Percentiles rank a stretch among this genome's conserved stretches.
Evolutionary conservation across 1,140 invertebrate species (phyloP).

Genomic region (Ceratitis capitata): DNA sequence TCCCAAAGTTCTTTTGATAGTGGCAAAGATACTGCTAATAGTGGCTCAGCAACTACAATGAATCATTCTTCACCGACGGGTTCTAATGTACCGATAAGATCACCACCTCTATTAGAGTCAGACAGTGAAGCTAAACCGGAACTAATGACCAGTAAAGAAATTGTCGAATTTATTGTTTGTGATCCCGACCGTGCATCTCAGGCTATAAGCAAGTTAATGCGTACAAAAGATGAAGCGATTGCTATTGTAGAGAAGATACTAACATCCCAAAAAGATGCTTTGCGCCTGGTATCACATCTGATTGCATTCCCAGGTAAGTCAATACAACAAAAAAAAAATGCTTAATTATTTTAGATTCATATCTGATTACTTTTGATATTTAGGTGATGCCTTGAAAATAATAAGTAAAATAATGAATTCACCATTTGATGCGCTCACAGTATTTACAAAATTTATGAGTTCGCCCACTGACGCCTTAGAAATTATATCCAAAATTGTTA

Average conservation of each 20-base stretch:
- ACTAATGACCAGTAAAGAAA: slow-evolving; percentile 59
- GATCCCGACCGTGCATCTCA: slow-evolving; percentile 61
- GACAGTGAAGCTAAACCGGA: slow-evolving; percentile 49
- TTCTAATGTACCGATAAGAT: neutral
- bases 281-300: slow-evolving; percentile 59
- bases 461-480: slow-evolving; percentile 63
- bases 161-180: slow-evolving; percentile 60
- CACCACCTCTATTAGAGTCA: neutral
- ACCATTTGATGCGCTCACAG: slow-evolving; percentile 63
- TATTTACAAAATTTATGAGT: slow-evolving; percentile 65
- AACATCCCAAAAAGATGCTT: slow-evolving; percentile 60
- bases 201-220: slow-evolving; percentile 60
- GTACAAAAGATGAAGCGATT: slow-evolving; percentile 61
- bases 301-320: slow-evolving; percentile 60
- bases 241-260: slow-evolving; percentile 61
- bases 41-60: neutral
- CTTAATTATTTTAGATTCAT: neutral
- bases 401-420: slow-evolving; percentile 65
- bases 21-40: slow-evolving; percentile 39
- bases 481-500: slow-evolving; percentile 63
- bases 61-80: neutral
- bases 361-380: slow-evolving; percentile 1
- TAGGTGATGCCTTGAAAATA: slow-evolving; percentile 63
- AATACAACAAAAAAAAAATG: neutral
- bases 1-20: slow-evolving; percentile 61